Evolutionary conservation across 1,140 invertebrate genomes (phyloP).

Genomic region (Phymastichus coffea): DNA sequence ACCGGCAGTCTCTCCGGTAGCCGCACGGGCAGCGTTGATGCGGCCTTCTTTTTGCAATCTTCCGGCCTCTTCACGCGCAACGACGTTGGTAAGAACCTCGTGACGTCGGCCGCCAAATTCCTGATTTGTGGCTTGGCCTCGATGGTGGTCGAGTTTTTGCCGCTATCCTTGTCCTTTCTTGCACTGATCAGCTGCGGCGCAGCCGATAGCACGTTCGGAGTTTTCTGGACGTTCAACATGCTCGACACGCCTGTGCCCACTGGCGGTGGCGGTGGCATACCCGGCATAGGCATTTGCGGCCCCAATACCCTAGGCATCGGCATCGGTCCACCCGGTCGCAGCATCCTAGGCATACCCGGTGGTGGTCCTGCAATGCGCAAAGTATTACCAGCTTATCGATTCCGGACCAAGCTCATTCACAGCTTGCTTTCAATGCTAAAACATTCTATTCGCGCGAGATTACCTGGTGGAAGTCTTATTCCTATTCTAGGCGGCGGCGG

Average conservation of each 20-base stretch:
- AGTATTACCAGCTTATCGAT: too few relatives aligned
- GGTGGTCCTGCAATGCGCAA: conserved; percentile 47
- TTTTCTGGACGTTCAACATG: conserved; percentile 50
- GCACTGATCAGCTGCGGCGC: conserved; percentile 76
- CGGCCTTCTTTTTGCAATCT: conserved; percentile 58
- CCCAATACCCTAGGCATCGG: conserved; percentile 62
- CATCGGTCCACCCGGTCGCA: conserved; percentile 50
- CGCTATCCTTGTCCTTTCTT: conserved; percentile 57
- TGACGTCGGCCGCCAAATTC: conserved; percentile 92
- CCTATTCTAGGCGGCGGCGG: conserved; percentile 58
- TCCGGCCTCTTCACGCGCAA: conserved; percentile 87
- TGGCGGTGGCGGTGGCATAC: conserved; percentile 58
- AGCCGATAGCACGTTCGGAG: conserved; percentile 77
- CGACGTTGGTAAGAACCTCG: conserved; percentile 90
- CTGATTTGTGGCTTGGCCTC: conserved; percentile 94
- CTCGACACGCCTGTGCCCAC: conserved; percentile 38
- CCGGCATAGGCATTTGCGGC: conserved; percentile 57
- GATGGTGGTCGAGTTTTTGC: conserved; percentile 77
- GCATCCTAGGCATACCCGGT: conserved; percentile 61
- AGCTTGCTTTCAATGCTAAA: too few relatives aligned
- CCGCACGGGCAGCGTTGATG: conserved; percentile 48
- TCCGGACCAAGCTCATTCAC: too few relatives aligned
- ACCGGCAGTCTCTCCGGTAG: conserved; percentile 49
- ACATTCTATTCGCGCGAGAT: too few relatives aligned
- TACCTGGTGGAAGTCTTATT: conserved; percentile 54